These are phyloP conservation scores for Hydriomena furcata DNA, from an alignment of 2,888 invertebrate genomes.

Conservation along the genomic window DNA sequence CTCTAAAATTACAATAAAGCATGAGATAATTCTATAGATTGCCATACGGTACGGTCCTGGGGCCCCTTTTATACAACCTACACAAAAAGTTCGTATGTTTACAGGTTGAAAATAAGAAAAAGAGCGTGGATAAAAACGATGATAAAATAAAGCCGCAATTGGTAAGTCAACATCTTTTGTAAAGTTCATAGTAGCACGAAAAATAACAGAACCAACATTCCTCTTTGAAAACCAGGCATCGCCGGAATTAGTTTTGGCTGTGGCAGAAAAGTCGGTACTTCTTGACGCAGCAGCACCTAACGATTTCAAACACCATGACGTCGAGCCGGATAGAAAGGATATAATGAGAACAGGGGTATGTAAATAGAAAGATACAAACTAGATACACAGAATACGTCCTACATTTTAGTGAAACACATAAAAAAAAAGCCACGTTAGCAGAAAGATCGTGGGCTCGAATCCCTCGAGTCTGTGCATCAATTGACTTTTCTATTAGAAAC, in stretches of 20 bases:
- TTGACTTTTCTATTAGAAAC: too few species aligned
- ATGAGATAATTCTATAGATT: too few species aligned
- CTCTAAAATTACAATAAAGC: too few species aligned
- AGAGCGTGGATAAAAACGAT: neutral
- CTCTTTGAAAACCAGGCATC: constrained; percentile 48
- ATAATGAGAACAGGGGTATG: constrained; percentile 60
- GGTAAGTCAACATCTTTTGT: neutral
- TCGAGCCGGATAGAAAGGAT: constrained; percentile 42
- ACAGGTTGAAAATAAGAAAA: constrained; percentile 5
- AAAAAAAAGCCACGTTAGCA: too few species aligned
- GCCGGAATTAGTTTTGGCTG: constrained; percentile 55
- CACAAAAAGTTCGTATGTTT: neutral
- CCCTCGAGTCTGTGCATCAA: too few species aligned
- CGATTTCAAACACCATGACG: constrained; percentile 35
- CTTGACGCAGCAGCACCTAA: constrained; percentile 42
- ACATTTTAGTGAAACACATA: too few species aligned
- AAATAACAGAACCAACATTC: neutral
- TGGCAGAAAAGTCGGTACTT: constrained; percentile 53
- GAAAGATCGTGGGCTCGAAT: too few species aligned
- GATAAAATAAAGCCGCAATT: constrained; percentile 11
- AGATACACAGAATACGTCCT: too few species aligned
- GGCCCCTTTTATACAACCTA: too few species aligned
- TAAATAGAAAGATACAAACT: neutral
- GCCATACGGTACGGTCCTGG: too few species aligned
- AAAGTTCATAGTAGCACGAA: too few species aligned